phyloP scores from a whole-genome alignment of 1,140 invertebrate species.

The Ruditapes philippinarum region DNA sequence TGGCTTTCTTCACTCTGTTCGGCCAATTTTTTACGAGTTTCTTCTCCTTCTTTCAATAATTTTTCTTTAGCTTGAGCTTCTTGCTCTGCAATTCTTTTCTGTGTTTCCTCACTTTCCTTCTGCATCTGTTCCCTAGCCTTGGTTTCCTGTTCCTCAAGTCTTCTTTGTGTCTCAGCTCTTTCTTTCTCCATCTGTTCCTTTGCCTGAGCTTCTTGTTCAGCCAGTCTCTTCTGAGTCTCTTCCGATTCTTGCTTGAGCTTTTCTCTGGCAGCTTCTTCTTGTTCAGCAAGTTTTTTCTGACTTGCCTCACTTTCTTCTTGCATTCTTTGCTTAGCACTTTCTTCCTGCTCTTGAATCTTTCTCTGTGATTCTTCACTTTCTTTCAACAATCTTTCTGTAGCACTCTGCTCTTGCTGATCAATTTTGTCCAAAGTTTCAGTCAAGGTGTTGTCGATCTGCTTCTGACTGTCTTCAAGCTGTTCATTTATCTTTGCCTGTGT shows the following conservation, averaged over 20 bases:
- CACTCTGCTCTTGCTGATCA: slow-evolving; percentile 24
- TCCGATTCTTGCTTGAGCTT: slow-evolving; percentile 61
- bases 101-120: slow-evolving; percentile 69
- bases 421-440: slow-evolving; percentile 25
- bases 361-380: slow-evolving; percentile 61
- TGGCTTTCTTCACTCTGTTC: slow-evolving; percentile 52
- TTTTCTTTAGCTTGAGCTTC: slow-evolving; percentile 49
- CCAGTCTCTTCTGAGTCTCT: slow-evolving; percentile 53
- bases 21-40: slow-evolving; percentile 43
- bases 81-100: slow-evolving; percentile 63
- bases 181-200: slow-evolving; percentile 54
- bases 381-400: slow-evolving; percentile 40
- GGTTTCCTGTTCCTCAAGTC: slow-evolving; percentile 61
- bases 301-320: slow-evolving; percentile 65
- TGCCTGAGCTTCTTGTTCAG: slow-evolving; percentile 53
- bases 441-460: slow-evolving; percentile 51
- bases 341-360: slow-evolving; percentile 53
- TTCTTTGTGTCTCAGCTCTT: slow-evolving; percentile 43
- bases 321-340: slow-evolving; percentile 17
- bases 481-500: slow-evolving; percentile 54
- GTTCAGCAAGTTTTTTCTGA: slow-evolving; percentile 45
- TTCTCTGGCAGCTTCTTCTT: slow-evolving; percentile 53
- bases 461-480: slow-evolving; percentile 59
- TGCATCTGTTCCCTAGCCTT: slow-evolving; percentile 36
- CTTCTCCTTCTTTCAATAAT: slow-evolving; percentile 63